Evolutionary conservation across 2,797 vertebrate genomes (phyloP).

Genomic region (Hybognathus amarus): DNA sequence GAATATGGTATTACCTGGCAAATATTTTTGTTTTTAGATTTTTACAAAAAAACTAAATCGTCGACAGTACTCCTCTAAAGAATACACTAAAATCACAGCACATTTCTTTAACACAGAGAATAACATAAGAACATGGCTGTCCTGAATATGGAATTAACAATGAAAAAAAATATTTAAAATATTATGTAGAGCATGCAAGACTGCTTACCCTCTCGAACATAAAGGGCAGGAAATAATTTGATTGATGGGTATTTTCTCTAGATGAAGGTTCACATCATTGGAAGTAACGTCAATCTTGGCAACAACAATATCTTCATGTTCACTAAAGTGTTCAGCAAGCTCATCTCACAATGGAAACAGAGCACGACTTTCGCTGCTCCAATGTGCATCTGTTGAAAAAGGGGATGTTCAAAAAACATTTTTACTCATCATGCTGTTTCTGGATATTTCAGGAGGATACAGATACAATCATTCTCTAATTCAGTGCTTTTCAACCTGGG

Average conservation of each 20-base stretch:
- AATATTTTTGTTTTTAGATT: conserved; percentile 19
- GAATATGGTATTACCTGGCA: conserved; percentile 82
- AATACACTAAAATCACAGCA: background rate
- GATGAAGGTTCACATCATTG: conserved; percentile 82
- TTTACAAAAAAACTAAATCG: background rate
- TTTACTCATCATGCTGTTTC: background rate
- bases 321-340: conserved; percentile 78
- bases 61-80: background rate
- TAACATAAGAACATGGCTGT: background rate
- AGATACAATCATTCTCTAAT: background rate
- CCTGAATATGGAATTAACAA: background rate
- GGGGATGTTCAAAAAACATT: background rate
- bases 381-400: conserved; percentile 82
- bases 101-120: background rate
- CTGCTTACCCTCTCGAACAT: conserved; percentile 76
- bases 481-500: background rate
- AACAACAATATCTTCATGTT: conserved; percentile 76
- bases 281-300: conserved; percentile 87
- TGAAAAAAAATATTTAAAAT: background rate
- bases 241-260: conserved; percentile 79
- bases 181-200: background rate
- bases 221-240: conserved; percentile 84
- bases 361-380: conserved; percentile 77
- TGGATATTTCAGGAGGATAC: background rate
- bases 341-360: conserved; percentile 87